Conservation (phyloP, 2,113 vertebrate species). For the Cygnus atratus region DNA sequence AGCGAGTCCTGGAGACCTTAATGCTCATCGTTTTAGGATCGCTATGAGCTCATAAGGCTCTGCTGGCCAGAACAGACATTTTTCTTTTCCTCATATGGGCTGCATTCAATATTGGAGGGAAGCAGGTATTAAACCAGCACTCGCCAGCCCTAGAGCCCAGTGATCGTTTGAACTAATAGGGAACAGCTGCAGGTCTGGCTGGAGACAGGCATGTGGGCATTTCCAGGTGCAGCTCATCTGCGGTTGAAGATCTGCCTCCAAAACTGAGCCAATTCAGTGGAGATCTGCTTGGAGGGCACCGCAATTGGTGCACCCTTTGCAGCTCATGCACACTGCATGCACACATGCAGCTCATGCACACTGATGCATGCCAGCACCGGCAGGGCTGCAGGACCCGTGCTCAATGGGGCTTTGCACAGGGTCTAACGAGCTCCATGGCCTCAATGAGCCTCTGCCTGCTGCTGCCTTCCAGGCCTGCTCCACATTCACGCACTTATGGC, state of each 20-base stretch:
- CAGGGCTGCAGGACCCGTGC: no score
- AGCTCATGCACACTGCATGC: no score
- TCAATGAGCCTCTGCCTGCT: no score
- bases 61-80: background rate
- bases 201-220: background rate
- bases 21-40: background rate
- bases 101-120: background rate
- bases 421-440: background rate
- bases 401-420: no score
- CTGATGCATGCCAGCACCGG: no score
- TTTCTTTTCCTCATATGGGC: background rate
- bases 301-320: no score
- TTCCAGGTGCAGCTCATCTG: no score
- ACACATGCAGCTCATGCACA: no score
- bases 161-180: rapidly evolving
- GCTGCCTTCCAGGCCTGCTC: background rate
- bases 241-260: no score
- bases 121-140: background rate
- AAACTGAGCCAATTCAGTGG: no score
- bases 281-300: no score
- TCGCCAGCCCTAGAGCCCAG: background rate
- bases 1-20: background rate
- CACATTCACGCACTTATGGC: background rate
- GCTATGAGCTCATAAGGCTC: background rate
- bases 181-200: background rate